These are phyloP conservation scores for Uromys caudimaculatus DNA, from an alignment of 2,797 vertebrate species.

Conservation along the genomic window DNA sequence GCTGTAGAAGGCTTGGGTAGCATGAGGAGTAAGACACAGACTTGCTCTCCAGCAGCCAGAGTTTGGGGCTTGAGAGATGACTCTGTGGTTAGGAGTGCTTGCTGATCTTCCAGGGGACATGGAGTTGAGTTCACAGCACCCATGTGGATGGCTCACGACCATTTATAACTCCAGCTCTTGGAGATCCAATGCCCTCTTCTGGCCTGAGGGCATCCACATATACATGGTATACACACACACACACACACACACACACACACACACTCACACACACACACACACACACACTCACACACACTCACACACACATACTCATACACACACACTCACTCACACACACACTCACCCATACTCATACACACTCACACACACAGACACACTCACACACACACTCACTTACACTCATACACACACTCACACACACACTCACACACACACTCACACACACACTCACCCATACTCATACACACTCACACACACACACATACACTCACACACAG, in stretches of 20 bases:
- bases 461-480: not conserved
- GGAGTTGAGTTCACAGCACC: not conserved
- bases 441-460: not conserved
- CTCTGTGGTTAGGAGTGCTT: not conserved
- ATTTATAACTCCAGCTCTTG: not conserved
- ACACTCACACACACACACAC: not conserved
- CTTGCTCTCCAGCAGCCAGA: not conserved
- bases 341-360: no score
- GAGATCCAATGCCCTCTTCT: not conserved
- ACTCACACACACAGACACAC: not conserved
- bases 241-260: not conserved
- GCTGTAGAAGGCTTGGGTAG: not conserved
- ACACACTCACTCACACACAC: not conserved
- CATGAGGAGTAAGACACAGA: not conserved
- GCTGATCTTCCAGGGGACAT: not conserved
- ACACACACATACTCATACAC: not conserved
- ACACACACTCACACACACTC: not conserved
- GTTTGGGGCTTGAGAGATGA: not conserved
- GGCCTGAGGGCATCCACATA: not conserved
- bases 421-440: not conserved
- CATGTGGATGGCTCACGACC: no score
- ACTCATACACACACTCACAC: no score
- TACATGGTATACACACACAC: not conserved
- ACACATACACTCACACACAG: not conserved
- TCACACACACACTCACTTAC: not conserved